Percentiles rank a stretch among this genome's conserved stretches.
These are phyloP conservation scores for Orycteropus afer DNA, from an alignment of 2,113 vertebrate species.

Conservation along the genomic window DNA sequence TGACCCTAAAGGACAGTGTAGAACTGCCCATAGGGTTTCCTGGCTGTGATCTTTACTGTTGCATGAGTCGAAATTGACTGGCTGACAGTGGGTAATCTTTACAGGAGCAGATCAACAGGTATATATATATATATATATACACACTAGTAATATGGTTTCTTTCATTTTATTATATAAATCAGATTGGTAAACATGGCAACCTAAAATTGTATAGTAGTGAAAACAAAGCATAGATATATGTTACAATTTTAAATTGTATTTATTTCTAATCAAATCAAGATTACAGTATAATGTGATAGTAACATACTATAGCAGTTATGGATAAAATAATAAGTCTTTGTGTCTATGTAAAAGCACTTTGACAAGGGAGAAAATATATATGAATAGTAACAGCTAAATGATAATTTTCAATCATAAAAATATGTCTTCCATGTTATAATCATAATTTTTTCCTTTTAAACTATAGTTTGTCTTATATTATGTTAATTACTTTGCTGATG, in stretches of 20 bases:
- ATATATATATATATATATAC: neutral
- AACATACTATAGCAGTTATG: conserved; percentile 27
- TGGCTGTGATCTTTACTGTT: too few species aligned
- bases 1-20: neutral
- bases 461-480: neutral
- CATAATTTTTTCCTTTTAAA: conserved; percentile 37
- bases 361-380: neutral
- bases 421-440: neutral
- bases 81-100: neutral
- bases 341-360: conserved; percentile 40
- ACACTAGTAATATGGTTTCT: neutral
- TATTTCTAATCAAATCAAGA: conserved; percentile 14
- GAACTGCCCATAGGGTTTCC: neutral
- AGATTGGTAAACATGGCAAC: conserved; percentile 23
- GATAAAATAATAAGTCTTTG: conserved; percentile 9
- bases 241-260: conserved; percentile 20
- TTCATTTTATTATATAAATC: conserved; percentile 27
- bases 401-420: neutral
- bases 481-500: neutral
- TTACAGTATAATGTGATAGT: neutral
- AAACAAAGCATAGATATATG: conserved; percentile 1
- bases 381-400: conserved; percentile 7
- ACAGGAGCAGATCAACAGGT: neutral
- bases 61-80: neutral
- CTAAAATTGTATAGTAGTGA: conserved; percentile 16